phyloP scores from a whole-genome alignment of 1,140 invertebrate genomes.

The Ylistrum balloti region DNA sequence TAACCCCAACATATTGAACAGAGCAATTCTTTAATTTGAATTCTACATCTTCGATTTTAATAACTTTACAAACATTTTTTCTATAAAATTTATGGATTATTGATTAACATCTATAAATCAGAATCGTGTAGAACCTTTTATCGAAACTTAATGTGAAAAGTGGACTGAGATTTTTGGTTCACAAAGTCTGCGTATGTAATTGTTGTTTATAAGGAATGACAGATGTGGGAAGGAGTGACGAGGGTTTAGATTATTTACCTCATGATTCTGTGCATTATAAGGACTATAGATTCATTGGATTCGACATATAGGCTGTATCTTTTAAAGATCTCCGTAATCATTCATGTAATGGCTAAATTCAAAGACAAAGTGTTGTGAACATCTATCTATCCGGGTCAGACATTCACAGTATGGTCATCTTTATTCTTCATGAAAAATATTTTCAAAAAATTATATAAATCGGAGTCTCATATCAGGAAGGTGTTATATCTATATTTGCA shows the following conservation, averaged over 20 bases:
- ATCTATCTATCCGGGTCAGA: neutral
- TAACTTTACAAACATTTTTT: neutral
- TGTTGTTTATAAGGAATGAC: conserved; percentile 10
- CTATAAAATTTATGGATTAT: neutral
- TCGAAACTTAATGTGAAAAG: neutral
- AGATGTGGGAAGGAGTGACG: conserved; percentile 29
- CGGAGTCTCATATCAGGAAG: too few species aligned
- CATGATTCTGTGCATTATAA: neutral
- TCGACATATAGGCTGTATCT: neutral
- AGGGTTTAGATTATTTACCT: conserved; percentile 9
- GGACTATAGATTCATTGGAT: conserved; percentile 4
- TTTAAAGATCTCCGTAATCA: conserved; percentile 28
- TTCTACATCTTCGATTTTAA: neutral
- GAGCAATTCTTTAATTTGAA: neutral
- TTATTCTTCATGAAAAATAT: neutral
- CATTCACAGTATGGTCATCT: neutral
- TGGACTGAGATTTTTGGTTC: conserved; percentile 10
- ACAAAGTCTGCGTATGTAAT: conserved; percentile 6
- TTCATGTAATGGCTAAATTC: conserved; percentile 12
- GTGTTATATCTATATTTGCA: too few species aligned
- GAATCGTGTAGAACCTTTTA: neutral
- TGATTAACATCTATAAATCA: neutral
- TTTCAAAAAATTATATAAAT: neutral
- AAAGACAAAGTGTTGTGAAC: conserved; percentile 38
- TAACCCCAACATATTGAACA: neutral